A percentile compares a stretch with the other conserved stretches of the same genome.
Conservation (phyloP, 2,113 vertebrate genomes). For the Elachura formosa region DNA sequence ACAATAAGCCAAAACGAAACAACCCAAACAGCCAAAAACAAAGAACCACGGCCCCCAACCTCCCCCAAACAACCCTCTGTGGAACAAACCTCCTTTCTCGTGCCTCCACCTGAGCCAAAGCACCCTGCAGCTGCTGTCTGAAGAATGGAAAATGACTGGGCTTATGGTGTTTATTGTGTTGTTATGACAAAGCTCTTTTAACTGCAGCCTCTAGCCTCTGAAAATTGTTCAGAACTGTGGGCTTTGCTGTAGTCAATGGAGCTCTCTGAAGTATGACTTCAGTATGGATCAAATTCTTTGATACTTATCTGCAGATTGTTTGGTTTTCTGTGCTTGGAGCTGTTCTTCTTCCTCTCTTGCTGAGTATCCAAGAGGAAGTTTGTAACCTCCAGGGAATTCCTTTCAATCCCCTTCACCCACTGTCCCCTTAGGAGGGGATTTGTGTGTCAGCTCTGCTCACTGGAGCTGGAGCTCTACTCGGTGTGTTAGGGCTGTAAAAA, state of each 20-base stretch:
- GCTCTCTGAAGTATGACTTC: neutral
- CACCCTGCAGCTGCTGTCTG: neutral
- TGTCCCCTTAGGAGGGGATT: neutral
- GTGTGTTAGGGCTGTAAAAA: neutral
- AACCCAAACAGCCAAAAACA: neutral
- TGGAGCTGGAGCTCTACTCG: neutral
- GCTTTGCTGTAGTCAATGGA: neutral
- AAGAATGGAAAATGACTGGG: neutral
- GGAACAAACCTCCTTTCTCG: neutral
- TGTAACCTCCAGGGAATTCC: neutral
- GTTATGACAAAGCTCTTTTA: neutral
- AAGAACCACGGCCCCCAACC: accelerated
- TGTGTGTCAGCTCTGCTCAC: neutral
- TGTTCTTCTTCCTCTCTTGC: neutral
- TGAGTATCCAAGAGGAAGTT: neutral
- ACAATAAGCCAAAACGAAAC: too few relatives aligned
- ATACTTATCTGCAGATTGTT: neutral
- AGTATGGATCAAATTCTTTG: neutral
- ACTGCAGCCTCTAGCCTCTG: neutral
- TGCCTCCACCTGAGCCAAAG: neutral
- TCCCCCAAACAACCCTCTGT: accelerated
- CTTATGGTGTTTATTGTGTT: neutral
- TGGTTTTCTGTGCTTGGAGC: neutral
- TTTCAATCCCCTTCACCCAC: neutral
- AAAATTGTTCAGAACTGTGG: neutral